Evolutionary conservation across 2,888 invertebrate genomes (phyloP).

Genomic region (Holacanthella duospinosa): DNA sequence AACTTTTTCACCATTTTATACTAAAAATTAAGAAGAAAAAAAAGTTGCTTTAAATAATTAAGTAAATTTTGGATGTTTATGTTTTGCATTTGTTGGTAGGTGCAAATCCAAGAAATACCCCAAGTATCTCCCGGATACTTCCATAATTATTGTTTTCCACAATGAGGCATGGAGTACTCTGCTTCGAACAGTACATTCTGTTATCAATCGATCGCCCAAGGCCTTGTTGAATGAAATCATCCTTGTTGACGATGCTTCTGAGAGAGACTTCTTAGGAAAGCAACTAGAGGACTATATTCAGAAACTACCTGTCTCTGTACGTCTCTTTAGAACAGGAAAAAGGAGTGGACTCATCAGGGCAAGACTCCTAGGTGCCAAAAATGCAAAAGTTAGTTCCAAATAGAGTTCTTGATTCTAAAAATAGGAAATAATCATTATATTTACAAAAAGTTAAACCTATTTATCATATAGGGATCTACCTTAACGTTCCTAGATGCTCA

Average conservation of each 20-base stretch:
- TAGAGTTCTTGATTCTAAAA: not conserved
- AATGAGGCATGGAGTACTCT: conserved; percentile 98
- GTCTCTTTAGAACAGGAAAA: conserved; percentile 77
- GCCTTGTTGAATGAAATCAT: conserved; percentile 85
- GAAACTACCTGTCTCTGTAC: conserved; percentile 72
- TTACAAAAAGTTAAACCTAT: not conserved
- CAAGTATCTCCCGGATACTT: conserved; percentile 74
- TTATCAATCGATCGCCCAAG: conserved; percentile 85
- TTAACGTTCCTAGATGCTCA: conserved; percentile 96
- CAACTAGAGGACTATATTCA: conserved; percentile 81
- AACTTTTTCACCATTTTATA: too few relatives aligned
- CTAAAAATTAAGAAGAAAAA: too few relatives aligned
- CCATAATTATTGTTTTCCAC: conserved; percentile 97
- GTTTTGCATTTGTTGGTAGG: conserved; percentile 43
- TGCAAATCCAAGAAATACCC: conserved; percentile 72
- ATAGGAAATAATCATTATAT: not conserved
- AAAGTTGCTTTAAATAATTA: too few relatives aligned
- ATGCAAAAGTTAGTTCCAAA: conserved; percentile 45
- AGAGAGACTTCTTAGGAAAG: conserved; percentile 78
- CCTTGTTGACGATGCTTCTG: conserved; percentile 95
- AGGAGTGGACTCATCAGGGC: conserved; percentile 94
- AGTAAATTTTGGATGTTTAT: too few relatives aligned
- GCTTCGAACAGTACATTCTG: conserved; percentile 68
- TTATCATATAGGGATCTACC: conserved; percentile 63
- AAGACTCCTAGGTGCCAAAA: conserved; percentile 82